These are phyloP conservation scores for Morelia viridis DNA, from an alignment of 2,797 vertebrate genomes.

Conservation along the genomic window DNA sequence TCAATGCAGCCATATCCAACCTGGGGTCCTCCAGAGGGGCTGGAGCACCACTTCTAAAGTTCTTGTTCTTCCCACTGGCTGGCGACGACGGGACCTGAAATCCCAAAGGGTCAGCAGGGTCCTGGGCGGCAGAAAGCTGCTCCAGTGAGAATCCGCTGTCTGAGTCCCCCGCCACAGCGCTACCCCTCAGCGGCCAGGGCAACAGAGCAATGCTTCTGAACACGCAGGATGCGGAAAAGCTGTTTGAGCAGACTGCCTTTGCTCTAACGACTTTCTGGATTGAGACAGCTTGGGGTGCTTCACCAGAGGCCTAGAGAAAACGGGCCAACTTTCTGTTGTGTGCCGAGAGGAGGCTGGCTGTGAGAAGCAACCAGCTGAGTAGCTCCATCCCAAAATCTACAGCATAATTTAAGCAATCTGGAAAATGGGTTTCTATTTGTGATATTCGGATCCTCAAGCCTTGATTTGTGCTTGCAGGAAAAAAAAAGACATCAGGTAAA, in stretches of 20 bases:
- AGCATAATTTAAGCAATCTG: neutral
- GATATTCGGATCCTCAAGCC: too few relatives aligned
- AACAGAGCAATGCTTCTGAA: neutral
- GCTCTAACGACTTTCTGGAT: neutral
- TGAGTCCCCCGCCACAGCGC: too few relatives aligned
- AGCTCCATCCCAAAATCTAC: neutral
- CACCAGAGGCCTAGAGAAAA: neutral
- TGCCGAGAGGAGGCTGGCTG: too few relatives aligned
- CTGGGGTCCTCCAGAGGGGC: too few relatives aligned
- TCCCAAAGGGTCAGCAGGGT: neutral
- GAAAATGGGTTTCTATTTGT: accelerated
- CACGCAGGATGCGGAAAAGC: neutral
- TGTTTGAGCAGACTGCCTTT: neutral
- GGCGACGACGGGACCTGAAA: too few relatives aligned
- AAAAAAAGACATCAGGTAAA: too few relatives aligned
- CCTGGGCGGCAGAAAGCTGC: neutral
- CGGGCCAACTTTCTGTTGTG: neutral
- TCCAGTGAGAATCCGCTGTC: neutral
- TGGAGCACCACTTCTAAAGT: neutral
- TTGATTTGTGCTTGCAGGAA: neutral
- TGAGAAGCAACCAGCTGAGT: neutral
- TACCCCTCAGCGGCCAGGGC: neutral
- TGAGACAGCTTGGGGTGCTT: too few relatives aligned
- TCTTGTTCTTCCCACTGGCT: too few relatives aligned
- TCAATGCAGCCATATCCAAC: too few relatives aligned